Percentiles rank a stretch among this genome's conserved stretches.
Evolutionary conservation across 2,113 vertebrate species (phyloP).

Genomic region (Chloroceryle aenea): DNA sequence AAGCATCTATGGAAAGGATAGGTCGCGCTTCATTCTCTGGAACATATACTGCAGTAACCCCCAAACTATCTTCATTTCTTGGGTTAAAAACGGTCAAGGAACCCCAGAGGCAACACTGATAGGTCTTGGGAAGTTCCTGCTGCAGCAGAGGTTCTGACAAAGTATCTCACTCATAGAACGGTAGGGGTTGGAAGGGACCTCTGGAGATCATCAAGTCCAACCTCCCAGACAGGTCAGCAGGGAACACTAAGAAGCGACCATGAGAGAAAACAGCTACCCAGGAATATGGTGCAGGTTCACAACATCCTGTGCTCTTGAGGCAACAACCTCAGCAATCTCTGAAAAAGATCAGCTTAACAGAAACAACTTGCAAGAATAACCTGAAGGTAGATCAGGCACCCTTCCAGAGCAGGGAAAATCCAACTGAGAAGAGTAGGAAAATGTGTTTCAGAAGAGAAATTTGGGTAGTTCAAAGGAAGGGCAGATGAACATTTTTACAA

Average conservation of each 20-base stretch:
- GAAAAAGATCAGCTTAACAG: neutral
- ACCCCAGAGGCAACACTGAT: neutral
- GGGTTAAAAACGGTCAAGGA: neutral
- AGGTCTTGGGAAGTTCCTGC: neutral
- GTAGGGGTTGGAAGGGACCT: too few species aligned
- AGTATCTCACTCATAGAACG: neutral
- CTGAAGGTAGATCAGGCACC: neutral
- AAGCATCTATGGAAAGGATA: neutral
- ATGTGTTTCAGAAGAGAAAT: neutral
- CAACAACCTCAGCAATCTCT: neutral
- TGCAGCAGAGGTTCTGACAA: neutral
- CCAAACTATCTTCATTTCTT: neutral
- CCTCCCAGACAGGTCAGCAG: neutral
- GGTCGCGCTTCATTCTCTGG: neutral
- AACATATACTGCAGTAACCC: neutral
- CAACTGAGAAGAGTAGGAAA: neutral
- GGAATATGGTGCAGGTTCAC: accelerated
- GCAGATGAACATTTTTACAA: slow-evolving; percentile 56
- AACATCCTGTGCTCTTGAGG: accelerated
- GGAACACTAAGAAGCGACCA: accelerated
- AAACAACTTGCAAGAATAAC: neutral
- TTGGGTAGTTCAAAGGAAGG: slow-evolving; percentile 47
- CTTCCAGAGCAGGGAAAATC: neutral
- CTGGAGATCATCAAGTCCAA: too few species aligned
- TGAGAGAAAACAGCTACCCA: neutral